phyloP scores from a whole-genome alignment of 30 jellyfish, hydroid and myxozoan genomes.

The Sanderia malayensis region DNA sequence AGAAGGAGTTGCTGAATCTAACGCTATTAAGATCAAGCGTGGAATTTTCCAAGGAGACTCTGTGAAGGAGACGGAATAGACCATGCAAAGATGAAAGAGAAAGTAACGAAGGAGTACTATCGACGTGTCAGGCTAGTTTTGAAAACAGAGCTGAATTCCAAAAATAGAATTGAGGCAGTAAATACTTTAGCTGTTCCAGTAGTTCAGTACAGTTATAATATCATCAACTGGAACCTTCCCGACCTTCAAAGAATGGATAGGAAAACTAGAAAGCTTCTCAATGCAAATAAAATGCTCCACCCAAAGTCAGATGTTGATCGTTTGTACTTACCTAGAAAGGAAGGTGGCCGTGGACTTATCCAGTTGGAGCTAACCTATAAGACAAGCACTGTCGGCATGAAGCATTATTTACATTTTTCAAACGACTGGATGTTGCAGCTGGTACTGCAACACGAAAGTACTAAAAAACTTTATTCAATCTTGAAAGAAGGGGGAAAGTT shows the following conservation, averaged over 20 bases:
- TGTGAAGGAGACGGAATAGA: background rate
- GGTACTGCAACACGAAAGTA: too few relatives aligned
- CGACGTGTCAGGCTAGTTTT: background rate
- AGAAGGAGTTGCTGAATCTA: background rate
- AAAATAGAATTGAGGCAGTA: conserved; percentile 7
- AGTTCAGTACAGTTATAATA: background rate
- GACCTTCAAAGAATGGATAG: background rate
- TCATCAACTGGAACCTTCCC: background rate
- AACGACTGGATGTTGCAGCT: too few relatives aligned
- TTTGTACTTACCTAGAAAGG: background rate
- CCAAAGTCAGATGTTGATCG: conserved; percentile 27
- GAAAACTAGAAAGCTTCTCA: conserved; percentile 5
- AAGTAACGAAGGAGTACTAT: background rate
- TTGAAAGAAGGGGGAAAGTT: too few relatives aligned
- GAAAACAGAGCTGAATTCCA: background rate
- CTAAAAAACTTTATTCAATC: too few relatives aligned
- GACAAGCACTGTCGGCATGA: too few relatives aligned
- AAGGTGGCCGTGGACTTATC: conserved; percentile 29
- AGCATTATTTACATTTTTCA: too few relatives aligned
- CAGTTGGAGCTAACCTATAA: too few relatives aligned
- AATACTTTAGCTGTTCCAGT: background rate
- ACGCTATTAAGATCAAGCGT: too few relatives aligned
- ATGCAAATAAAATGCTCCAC: conserved; percentile 1
- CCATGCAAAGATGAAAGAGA: background rate
- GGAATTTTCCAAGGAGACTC: too few relatives aligned